phyloP scores from a whole-genome alignment of 30 jellyfish, hydroid and myxozoan species.

The Aurelia aurita complex sp. Pacific region DNA sequence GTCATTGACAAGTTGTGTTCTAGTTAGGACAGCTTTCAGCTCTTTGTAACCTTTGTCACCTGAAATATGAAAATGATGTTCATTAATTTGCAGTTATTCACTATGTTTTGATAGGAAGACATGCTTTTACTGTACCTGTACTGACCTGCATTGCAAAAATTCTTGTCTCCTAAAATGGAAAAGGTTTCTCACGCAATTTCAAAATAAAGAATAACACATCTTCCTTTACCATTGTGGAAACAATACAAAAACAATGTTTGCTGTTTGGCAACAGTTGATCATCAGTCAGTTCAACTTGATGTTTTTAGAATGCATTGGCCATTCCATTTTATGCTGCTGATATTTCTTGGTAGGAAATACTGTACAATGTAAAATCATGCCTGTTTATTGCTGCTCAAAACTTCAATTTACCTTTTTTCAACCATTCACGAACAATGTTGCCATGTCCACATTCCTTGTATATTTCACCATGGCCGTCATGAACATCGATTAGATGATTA shows the following conservation, averaged over 20 bases:
- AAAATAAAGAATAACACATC: too few species aligned
- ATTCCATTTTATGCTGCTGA: not conserved
- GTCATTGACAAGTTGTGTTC: constrained; percentile 12
- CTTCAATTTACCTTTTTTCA: not conserved
- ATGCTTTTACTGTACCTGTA: too few species aligned
- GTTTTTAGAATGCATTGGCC: too few species aligned
- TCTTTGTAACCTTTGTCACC: constrained; percentile 36
- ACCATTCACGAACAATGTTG: constrained; percentile 10
- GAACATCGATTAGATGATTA: constrained; percentile 2
- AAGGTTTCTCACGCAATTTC: too few species aligned
- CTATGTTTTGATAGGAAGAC: too few species aligned
- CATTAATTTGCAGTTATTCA: not conserved
- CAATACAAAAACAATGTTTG: too few species aligned
- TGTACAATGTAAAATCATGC: not conserved
- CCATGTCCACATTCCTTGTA: constrained; percentile 22
- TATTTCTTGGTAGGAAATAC: not conserved
- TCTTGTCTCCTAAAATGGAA: too few species aligned
- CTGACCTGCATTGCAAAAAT: too few species aligned
- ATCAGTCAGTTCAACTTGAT: too few species aligned
- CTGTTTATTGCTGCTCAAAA: not conserved
- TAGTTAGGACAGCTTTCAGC: constrained; percentile 13
- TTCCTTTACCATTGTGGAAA: too few species aligned
- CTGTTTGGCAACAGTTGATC: too few species aligned
- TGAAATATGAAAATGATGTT: not conserved
- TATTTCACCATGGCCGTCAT: constrained; percentile 14